Base-by-base conservation (phyloP, 2,888 invertebrate genomes). In the Cataglyphis rosenhaueri region DNA sequence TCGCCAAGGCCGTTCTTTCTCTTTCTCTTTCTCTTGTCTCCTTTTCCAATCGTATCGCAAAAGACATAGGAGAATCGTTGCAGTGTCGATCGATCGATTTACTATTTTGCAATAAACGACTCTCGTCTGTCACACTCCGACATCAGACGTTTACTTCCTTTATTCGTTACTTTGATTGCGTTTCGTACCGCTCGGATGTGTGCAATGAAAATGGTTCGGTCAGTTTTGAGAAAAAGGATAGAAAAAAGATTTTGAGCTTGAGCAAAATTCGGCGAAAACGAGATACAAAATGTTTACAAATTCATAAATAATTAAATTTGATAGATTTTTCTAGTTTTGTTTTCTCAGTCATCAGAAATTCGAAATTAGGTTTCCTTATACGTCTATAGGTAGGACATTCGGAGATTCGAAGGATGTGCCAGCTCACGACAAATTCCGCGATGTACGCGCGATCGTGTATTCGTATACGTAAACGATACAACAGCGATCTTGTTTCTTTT, bases 21-120 rank as follows among this genome's bases (percentile, higher is more conserved):
- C n/a, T 41, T 48, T 21, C 62, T 61, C 59, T 73, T 29, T 59
- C 59, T 38, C 35, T 4, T 32, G 48, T 55, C 38, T 29, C 18
- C 25, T 10, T 12, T 9, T 68, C 12, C 35, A 38, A 25, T 35
- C 29, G 52, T n/a, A 29, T 76, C 38, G 48, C 71, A 48, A 79
- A 8, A 44, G 59, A 59, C 35, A 44, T 32, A 35, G 18, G 35
- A 48, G 44, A 75, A 52, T 70, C 52, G 48, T 52, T 61, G 25
- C 35, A 25, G 35, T 21, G 52, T 64, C 48, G 61, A 79, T 84
- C 88, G 89, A 86, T 88, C 86, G 86, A 89, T 89, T 86, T 85
- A 89, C 84, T 88, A 88, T 85, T 89, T 88, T 85, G 86, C 88
- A 82, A 85, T 74, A 84, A 52, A 76, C 79, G 82, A 73, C 83